Conservation (phyloP, 2,113 vertebrate species). For the Columba livia region DNA sequence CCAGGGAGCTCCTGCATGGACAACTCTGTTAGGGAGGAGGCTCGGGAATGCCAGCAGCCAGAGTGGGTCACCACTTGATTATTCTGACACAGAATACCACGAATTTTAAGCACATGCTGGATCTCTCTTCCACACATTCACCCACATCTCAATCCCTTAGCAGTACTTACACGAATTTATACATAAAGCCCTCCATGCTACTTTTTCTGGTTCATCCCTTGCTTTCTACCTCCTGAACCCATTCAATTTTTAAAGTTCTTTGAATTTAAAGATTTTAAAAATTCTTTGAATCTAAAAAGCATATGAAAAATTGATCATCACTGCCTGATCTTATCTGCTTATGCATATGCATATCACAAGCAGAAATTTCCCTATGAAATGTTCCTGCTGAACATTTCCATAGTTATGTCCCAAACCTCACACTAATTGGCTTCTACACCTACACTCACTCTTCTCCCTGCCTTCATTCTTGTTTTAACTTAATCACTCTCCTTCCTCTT, state of each 20-base stretch:
- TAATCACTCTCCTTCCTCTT: not conserved
- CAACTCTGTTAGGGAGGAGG: not conserved
- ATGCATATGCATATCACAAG: not conserved
- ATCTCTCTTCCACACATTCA: not conserved
- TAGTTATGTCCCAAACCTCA: not conserved
- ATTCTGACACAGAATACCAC: not conserved
- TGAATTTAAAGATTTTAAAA: not conserved
- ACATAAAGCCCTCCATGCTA: not conserved
- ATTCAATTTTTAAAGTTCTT: not conserved
- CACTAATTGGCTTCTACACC: not conserved
- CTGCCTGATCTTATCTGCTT: slow-evolving; percentile 45
- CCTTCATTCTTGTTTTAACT: not conserved
- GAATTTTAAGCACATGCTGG: not conserved
- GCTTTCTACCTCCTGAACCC: slow-evolving; percentile 7
- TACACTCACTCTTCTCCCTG: not conserved
- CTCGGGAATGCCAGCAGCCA: not conserved
- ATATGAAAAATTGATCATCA: slow-evolving; percentile 12
- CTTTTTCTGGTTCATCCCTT: slow-evolving; percentile 13
- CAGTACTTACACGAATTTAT: not conserved
- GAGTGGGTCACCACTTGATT: not conserved
- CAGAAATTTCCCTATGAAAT: slow-evolving; percentile 10
- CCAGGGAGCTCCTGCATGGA: not conserved
- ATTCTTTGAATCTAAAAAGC: slow-evolving; percentile 5
- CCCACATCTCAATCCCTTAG: not conserved
- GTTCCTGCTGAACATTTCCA: slow-evolving; percentile 12